Evolutionary conservation across 23 tunicate genomes (phyloP), one percentile per base, ranked within the genome.

Genomic region (Styela clava): DNA sequence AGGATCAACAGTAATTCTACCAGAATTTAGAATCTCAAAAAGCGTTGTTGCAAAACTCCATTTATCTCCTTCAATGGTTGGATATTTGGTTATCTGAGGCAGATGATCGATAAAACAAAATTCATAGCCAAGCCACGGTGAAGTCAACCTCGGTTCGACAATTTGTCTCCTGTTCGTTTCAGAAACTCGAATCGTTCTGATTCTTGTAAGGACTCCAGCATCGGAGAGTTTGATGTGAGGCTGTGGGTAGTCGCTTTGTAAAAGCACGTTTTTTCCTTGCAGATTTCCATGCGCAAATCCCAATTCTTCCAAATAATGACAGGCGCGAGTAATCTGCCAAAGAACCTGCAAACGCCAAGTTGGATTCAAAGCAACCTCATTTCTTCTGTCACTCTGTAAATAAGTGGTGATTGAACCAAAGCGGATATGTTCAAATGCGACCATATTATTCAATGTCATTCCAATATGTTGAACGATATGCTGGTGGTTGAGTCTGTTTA

Each of bases 41-140:
- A 84, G 89, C 22, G 98, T 93, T 22, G 93, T 87, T 67, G 92
- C 98, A 71, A 74, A 93, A 36, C 98, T 88, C 98, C 98, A 93
- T 52, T 85, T 85, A 61, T 93, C 98, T 1, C 85, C 97, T 0
- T 65, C 71, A 16, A 79, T 74, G 24, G 85, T 86, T 16, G 86
- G 84, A 34, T 71, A 35, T 52, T 79, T 16, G 34, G 7, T 44
- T 7, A 44, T 44, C 7, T 44, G 56, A 5, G 56, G 56, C 12
- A 44, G 56, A 44, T 44, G 71, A 35, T 52, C 65, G 24, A 51
- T 36, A 22, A 19, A 24, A 71, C 98, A 87, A 76, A 87, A 93
- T 77, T 93, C 98, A 65, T 69, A 84, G 1, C 89, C 98, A 19
- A 93, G 73, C 98, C 98, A 93, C 2, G 98, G 98, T n/a, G 89